Evolutionary conservation across 1,140 invertebrate species (phyloP).

Genomic region (Ceratina calcarata): DNA sequence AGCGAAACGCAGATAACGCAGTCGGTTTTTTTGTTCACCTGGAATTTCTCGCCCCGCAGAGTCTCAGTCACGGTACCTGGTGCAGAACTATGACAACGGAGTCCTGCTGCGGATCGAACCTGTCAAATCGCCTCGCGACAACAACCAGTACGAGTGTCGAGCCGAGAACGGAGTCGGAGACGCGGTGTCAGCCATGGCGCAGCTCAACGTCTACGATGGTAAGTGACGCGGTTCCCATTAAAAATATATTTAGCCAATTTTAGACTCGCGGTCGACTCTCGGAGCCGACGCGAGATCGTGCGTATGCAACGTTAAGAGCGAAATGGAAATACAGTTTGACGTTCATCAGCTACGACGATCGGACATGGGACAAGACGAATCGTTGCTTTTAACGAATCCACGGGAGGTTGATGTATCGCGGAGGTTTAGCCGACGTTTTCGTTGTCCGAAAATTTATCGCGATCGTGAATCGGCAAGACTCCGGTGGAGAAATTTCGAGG

Average conservation of each 20-base stretch:
- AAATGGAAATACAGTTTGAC: no score
- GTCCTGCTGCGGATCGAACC: slow-evolving; percentile 96
- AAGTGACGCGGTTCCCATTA: slow-evolving; percentile 75
- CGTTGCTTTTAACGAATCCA: no score
- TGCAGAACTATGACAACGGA: slow-evolving; percentile 85
- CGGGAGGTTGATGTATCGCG: no score
- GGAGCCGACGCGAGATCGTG: no score
- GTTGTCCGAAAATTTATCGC: background rate
- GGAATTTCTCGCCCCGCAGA: slow-evolving; percentile 69
- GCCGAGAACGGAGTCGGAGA: slow-evolving; percentile 98
- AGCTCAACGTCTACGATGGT: slow-evolving; percentile 94
- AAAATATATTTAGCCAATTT: no score
- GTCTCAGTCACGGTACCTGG: slow-evolving; percentile 87
- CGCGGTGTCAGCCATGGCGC: slow-evolving; percentile 93
- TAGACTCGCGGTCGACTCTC: no score
- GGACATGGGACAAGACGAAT: no score
- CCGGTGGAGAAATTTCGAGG: background rate
- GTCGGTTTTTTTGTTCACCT: slow-evolving; percentile 1
- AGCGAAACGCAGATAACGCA: slow-evolving; percentile 23
- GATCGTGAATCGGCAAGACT: background rate
- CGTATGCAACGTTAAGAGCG: no score
- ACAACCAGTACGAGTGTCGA: slow-evolving; percentile 96
- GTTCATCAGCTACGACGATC: no score
- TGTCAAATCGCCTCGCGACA: slow-evolving; percentile 90
- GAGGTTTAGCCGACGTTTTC: background rate